A percentile compares a stretch with the other conserved stretches of the same genome.
Evolutionary conservation across 64 coral and sea anemone genomes (phyloP).

Genomic region (Pocillopora verrucosa): DNA sequence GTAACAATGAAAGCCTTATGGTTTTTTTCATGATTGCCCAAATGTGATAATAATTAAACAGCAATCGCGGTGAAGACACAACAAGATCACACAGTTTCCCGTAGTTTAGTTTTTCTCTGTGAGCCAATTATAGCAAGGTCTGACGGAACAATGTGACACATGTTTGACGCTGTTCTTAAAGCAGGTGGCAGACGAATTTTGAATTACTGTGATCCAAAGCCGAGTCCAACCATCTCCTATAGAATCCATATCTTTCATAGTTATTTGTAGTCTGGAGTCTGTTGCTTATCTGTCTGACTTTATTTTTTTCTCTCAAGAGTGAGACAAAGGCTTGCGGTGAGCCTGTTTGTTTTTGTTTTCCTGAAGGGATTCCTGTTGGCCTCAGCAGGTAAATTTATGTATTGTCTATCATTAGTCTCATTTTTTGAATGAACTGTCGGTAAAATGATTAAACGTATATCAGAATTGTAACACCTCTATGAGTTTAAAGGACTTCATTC

Average conservation of each 20-base stretch:
- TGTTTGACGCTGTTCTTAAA: not conserved
- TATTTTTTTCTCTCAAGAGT: constrained; percentile 5
- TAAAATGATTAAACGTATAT: too few species aligned
- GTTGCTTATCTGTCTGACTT: not conserved
- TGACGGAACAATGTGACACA: constrained; percentile 4
- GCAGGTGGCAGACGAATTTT: not conserved
- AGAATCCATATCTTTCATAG: not conserved
- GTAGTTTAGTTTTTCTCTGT: not conserved
- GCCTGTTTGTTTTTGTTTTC: not conserved
- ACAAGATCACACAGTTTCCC: not conserved
- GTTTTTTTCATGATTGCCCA: too few species aligned
- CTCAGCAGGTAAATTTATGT: constrained; percentile 17
- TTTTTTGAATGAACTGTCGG: too few species aligned
- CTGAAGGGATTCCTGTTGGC: not conserved
- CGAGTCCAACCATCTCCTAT: not conserved
- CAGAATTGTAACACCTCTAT: too few species aligned
- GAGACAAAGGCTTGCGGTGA: not conserved
- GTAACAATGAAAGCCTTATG: not conserved
- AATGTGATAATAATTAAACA: not conserved
- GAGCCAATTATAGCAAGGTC: not conserved
- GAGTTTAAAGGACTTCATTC: too few species aligned
- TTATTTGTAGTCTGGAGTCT: not conserved
- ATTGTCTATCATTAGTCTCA: not conserved
- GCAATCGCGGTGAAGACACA: not conserved
- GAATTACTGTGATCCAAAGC: not conserved